These are phyloP conservation scores for Euzetes globulus DNA, from an alignment of 2,888 invertebrate genomes.

Conservation along the genomic window DNA sequence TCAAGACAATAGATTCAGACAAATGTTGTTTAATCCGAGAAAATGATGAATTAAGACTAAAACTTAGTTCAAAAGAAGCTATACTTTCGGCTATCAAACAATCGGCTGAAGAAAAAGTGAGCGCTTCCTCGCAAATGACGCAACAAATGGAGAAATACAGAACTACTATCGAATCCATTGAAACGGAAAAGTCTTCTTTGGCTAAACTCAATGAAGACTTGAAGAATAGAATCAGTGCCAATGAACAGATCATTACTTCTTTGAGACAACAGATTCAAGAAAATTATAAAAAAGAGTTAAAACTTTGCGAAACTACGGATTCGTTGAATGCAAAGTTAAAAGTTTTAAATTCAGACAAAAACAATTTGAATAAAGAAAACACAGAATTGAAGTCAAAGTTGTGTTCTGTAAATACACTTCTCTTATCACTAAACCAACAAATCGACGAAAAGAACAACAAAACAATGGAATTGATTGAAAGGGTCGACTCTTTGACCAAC, in stretches of 20 bases:
- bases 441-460: background rate
- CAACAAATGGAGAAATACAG: background rate
- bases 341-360: background rate
- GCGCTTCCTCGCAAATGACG: background rate
- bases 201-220: background rate
- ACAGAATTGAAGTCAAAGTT: background rate
- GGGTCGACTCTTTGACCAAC: background rate
- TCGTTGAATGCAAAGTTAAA: background rate
- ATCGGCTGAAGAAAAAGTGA: background rate
- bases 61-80: constrained; percentile 4
- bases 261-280: background rate
- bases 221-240: background rate
- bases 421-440: background rate
- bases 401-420: background rate
- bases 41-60: constrained; percentile 31
- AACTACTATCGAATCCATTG: background rate
- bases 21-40: constrained; percentile 24
- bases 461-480: background rate
- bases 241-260: background rate
- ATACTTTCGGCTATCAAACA: background rate
- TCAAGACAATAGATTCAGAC: background rate
- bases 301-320: background rate
- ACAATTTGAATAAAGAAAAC: background rate
- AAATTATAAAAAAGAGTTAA: background rate
- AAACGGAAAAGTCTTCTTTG: background rate